These are phyloP conservation scores for Notocelia uddmanniana DNA, from an alignment of 2,888 invertebrate genomes.

Conservation along the genomic window DNA sequence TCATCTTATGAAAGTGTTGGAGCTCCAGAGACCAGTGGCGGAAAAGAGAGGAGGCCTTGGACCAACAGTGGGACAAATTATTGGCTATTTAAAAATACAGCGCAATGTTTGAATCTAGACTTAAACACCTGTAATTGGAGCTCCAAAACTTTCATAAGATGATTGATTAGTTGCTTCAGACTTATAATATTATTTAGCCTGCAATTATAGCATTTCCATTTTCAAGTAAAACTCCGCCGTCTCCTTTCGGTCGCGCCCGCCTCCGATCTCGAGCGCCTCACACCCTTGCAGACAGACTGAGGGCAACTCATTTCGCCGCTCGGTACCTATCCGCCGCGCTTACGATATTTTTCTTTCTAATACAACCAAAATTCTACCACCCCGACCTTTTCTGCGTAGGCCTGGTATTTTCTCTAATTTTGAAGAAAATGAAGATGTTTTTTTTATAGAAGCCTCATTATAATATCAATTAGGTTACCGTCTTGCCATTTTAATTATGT, in stretches of 20 bases:
- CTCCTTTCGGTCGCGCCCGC: constrained; percentile 52
- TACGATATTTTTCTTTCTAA: constrained; percentile 83
- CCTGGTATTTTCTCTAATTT: constrained; percentile 28
- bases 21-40: no score
- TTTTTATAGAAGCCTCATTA: background rate
- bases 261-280: constrained; percentile 76
- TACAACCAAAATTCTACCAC: constrained; percentile 54
- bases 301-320: constrained; percentile 84
- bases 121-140: no score
- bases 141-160: no score
- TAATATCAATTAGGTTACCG: background rate
- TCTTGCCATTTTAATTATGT: background rate
- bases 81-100: no score
- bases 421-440: constrained; percentile 15
- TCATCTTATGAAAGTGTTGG: no score
- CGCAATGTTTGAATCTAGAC: no score
- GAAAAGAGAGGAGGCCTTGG: no score
- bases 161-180: no score
- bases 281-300: constrained; percentile 79
- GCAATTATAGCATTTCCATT: background rate
- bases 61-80: no score
- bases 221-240: constrained; percentile 40
- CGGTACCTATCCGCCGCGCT: constrained; percentile 76
- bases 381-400: constrained; percentile 16
- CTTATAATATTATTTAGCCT: no score